These are phyloP conservation scores for Amiota communis DNA, from an alignment of 2,888 invertebrate genomes.

Conservation along the genomic window DNA sequence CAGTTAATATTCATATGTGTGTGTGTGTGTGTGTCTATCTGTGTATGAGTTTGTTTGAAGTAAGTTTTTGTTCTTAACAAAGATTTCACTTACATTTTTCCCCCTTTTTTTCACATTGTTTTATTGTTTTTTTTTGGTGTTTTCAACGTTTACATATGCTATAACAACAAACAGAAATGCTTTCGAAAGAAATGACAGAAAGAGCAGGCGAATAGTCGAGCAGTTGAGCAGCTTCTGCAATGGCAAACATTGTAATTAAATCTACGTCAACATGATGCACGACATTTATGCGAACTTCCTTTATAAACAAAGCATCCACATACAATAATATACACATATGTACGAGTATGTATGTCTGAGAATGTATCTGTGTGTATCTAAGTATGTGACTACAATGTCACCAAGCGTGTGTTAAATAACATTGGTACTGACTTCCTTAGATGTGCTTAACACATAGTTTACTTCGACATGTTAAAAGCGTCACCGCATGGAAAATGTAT, in stretches of 20 bases:
- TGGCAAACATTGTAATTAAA: slow-evolving; percentile 63
- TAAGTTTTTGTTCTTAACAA: slow-evolving; percentile 22
- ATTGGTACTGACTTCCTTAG: slow-evolving; percentile 10
- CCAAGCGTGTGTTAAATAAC: slow-evolving; percentile 7
- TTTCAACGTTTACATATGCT: slow-evolving; percentile 46
- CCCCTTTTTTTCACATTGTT: neutral
- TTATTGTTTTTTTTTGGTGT: neutral
- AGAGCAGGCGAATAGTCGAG: slow-evolving; percentile 1
- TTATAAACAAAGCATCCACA: neutral
- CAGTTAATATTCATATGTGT: neutral
- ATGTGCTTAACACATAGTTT: neutral
- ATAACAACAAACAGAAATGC: slow-evolving; percentile 33
- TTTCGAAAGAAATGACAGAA: too few relatives aligned
- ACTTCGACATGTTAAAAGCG: too few relatives aligned
- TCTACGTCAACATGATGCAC: slow-evolving; percentile 59
- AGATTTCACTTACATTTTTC: slow-evolving; percentile 6
- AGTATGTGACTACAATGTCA: neutral
- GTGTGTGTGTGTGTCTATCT: slow-evolving; percentile 1
- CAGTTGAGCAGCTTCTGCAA: slow-evolving; percentile 46
- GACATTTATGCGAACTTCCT: slow-evolving; percentile 24
- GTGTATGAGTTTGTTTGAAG: neutral
- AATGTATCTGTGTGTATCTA: slow-evolving; percentile 17
- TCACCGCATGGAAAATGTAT: too few relatives aligned
- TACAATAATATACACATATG: neutral
- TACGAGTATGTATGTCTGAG: neutral